Conservation (phyloP, 2,113 vertebrate species). For the Phainopepla nitens region DNA sequence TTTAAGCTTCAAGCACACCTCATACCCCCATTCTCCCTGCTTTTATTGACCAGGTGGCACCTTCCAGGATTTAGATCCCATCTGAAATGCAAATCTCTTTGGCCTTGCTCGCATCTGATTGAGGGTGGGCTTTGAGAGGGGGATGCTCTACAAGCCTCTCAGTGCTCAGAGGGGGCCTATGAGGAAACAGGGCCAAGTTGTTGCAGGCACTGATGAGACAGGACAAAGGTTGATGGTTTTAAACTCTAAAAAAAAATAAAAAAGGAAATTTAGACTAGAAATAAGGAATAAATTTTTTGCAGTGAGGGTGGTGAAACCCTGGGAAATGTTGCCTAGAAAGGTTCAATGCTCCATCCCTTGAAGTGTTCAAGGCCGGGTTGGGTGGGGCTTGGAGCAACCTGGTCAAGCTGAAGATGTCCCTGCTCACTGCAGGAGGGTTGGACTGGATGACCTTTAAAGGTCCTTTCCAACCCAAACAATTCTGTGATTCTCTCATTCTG, state of each 20-base stretch:
- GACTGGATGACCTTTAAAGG: neutral
- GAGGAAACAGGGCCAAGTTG: rapidly evolving
- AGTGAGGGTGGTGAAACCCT: neutral
- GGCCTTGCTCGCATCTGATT: neutral
- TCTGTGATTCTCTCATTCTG: neutral
- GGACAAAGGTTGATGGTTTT: neutral
- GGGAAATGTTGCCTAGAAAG: rapidly evolving
- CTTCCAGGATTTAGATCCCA: neutral
- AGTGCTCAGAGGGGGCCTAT: rapidly evolving
- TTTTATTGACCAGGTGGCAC: neutral
- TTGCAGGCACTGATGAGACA: neutral
- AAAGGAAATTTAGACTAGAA: neutral
- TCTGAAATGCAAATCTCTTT: neutral
- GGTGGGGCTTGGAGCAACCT: neutral
- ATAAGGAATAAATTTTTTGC: neutral
- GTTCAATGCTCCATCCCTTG: rapidly evolving
- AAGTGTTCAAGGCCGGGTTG: neutral
- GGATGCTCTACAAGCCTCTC: neutral
- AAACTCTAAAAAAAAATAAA: neutral
- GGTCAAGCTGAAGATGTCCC: neutral
- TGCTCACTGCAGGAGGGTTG: neutral
- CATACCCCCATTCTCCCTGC: neutral
- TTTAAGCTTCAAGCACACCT: neutral
- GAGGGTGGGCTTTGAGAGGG: neutral
- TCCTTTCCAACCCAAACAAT: neutral